Base-by-base conservation (phyloP, 2,797 vertebrate species). In the Eidolon dupreanum region DNA sequence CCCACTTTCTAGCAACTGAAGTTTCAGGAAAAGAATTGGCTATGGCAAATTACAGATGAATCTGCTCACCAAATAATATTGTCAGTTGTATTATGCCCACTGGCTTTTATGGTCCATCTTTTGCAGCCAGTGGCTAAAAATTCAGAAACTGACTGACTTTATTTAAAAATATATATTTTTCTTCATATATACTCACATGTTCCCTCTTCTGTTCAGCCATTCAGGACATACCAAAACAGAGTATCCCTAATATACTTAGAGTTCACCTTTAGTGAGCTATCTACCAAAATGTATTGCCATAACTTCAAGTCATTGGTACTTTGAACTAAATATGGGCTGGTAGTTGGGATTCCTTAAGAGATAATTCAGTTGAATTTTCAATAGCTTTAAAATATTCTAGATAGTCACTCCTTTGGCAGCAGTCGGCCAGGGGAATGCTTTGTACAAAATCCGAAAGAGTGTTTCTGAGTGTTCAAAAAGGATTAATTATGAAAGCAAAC, bases 401-500 rank as follows among this genome's bases (percentile, higher is more conserved):
- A 82, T 96, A 95, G 51, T n/a, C 46, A 74, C 70, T 96, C 97
- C 65, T 83, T 94, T 88, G 68, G 91, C 92, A 94, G 90, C 88
- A 43, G 26, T 79, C 4, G 1, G 17, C 71, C 66, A 96, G 95
- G 77, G 51, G 73, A 89, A 19, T 43, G 28, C 83, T 97, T 84
- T 97, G 93, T 96, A 84, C 43, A 85, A 95, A 95, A 96, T 70
- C 85, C 0, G 95, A 68, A 92, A 86, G 43, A 94, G 70, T 95
- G 57, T 97, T 97, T 97, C 51, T 97, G 10, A 89, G 75, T 97
- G 61, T 97, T 98, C 61, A 49, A 73, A 95, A 26, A 95, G 59
- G 96, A 93, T 97, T 2, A 0, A 97, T 98, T 98, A 95, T 97
- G 95, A 98, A 98, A 97, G 83, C 77, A 97, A 93, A 95, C 66